Evolutionary conservation across 2,888 invertebrate genomes (phyloP), one percentile per base, ranked within the genome.

Genomic region (Muschampia staudingeri): DNA sequence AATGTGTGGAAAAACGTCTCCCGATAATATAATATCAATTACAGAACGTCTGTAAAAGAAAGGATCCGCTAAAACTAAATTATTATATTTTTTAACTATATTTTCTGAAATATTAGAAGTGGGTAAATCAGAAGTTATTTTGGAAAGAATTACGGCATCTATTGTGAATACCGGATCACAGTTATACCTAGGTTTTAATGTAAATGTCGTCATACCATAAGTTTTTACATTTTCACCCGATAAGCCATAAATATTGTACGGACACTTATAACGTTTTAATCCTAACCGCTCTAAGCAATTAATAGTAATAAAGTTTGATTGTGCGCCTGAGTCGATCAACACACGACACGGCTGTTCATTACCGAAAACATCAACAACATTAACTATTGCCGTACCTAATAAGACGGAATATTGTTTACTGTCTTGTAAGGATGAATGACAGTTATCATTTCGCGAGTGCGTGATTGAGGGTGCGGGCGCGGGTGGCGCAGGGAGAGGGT

Each of bases 181-280:
- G 16, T 34, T 34, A 16, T 67, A 16, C 16, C 67, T 67, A 30
- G 67, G 67, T 34, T 67, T 67, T 3, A 67, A 34, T 34, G 34
- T 67, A 34, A 30, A 67, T 16, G 67, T 34, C 30, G 67, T 67
- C 19, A 56, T 56, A 19, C 56, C 56, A 19, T 56, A 56, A 9
- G 19, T 56, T 67, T 67, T 67, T 16, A 67, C 67, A 67, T 67
- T 67, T 34, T 67, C 34, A 67, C 67, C 67, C 34, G 67, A 30
- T 67, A 67, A 67, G 34, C 67, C 67, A 56, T 67, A 67, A 67
- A 67, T 67, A 67, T 67, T 67, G 16, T 34, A 67, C 14, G 67
- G 67, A 67, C 67, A 67, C 34, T 67, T 67, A 34, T 34, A 34
- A 34, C 67, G 30, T 67, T 30, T 30, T 34, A 65, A 34, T 2